Evolutionary conservation across 2,888 invertebrate species (phyloP).

Genomic region (Euzetes globulus): DNA sequence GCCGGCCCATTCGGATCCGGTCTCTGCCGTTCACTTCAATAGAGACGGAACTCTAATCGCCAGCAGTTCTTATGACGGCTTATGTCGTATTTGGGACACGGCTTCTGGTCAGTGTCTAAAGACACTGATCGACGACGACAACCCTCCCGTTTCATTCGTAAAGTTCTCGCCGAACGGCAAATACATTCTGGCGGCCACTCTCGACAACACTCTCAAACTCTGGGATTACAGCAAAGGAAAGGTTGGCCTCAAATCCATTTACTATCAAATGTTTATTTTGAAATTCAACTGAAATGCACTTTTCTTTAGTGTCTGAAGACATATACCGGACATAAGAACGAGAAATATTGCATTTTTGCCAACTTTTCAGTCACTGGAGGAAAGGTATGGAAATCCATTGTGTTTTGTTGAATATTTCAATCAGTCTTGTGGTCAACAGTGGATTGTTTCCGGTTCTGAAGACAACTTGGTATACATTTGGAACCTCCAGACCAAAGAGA

Average conservation of each 20-base stretch:
- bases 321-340: constrained; percentile 95
- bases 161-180: constrained; percentile 99
- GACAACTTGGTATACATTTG: constrained; percentile 98
- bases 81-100: constrained; percentile 99
- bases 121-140: constrained; percentile 97
- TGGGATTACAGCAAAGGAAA: constrained; percentile 99
- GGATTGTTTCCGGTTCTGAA: constrained; percentile 99
- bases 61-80: constrained; percentile 95
- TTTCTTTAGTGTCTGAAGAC: constrained; percentile 73
- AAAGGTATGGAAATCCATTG: constrained; percentile 62
- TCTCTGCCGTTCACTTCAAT: constrained; percentile 97
- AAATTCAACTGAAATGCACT: background rate
- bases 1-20: constrained; percentile 98
- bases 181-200: constrained; percentile 93
- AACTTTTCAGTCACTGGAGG: constrained; percentile 99
- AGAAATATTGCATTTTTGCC: constrained; percentile 99
- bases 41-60: constrained; percentile 97
- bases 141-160: constrained; percentile 98
- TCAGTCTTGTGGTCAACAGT: constrained; percentile 55
- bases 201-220: constrained; percentile 94
- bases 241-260: constrained; percentile 42
- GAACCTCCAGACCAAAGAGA: constrained; percentile 99
- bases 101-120: constrained; percentile 98
- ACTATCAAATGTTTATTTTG: constrained; percentile 7
- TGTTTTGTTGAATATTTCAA: background rate